Evolutionary conservation across 2,888 invertebrate species (phyloP).

Genomic region (Platynereis dumerilii): DNA sequence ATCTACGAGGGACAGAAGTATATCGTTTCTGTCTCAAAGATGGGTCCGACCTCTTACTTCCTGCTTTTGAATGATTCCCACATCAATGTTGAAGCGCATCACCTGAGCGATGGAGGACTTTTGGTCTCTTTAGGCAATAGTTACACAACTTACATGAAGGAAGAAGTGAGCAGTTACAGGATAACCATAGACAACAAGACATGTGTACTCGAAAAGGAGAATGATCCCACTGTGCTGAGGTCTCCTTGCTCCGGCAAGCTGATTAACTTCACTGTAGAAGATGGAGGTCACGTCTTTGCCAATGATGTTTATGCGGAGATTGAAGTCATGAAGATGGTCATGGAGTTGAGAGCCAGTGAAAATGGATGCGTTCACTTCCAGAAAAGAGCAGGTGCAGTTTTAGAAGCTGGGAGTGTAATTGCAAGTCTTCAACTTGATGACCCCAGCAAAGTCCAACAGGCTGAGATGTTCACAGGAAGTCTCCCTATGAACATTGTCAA

Average conservation of each 20-base stretch:
- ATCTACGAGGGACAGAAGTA: constrained; percentile 90
- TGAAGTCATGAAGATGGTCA: constrained; percentile 99
- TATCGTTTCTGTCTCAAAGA: constrained; percentile 78
- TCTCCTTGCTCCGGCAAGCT: constrained; percentile 96
- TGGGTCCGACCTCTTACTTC: constrained; percentile 90
- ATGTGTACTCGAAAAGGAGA: constrained; percentile 97
- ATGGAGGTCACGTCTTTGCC: constrained; percentile 89
- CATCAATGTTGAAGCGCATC: constrained; percentile 92
- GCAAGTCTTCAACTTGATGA: constrained; percentile 90
- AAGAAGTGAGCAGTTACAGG: constrained; percentile 93
- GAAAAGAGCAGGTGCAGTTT: constrained; percentile 88
- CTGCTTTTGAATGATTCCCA: constrained; percentile 94
- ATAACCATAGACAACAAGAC: constrained; percentile 82
- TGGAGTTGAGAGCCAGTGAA: constrained; percentile 90
- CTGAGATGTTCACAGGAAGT: constrained; percentile 80
- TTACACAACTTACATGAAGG: constrained; percentile 95
- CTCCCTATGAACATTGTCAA: constrained; percentile 68
- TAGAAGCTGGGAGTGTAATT: constrained; percentile 87
- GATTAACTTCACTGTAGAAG: constrained; percentile 86
- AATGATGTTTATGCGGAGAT: constrained; percentile 97
- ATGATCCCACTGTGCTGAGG: constrained; percentile 92
- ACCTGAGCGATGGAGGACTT: constrained; percentile 70
- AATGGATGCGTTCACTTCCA: constrained; percentile 86
- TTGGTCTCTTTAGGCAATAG: constrained; percentile 91
- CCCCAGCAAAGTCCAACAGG: constrained; percentile 82